A percentile compares a stretch with the other conserved stretches of the same genome.
phyloP scores from a whole-genome alignment of 2,888 invertebrate genomes.

The Spisula subtruncata region DNA sequence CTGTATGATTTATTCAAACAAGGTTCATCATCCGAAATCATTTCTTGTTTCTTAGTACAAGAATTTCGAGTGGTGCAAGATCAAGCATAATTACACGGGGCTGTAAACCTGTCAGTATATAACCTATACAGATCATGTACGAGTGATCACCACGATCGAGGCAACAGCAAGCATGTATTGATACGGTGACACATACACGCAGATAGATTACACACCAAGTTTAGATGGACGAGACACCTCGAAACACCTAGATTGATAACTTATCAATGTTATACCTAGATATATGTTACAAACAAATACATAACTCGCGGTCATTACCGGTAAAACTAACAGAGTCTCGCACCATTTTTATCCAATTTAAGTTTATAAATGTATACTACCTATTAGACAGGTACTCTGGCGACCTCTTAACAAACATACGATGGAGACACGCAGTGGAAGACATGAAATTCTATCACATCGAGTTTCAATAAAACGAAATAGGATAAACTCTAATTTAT shows the following conservation, averaged over 20 bases:
- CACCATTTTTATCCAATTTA: conserved; percentile 33
- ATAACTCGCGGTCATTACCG: conserved; percentile 27
- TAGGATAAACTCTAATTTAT: conserved; percentile 20
- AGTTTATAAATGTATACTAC: neutral
- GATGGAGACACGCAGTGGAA: neutral
- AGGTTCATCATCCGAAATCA: neutral
- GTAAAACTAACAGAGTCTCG: conserved; percentile 3
- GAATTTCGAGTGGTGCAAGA: neutral
- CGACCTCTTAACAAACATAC: neutral
- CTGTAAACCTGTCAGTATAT: conserved; percentile 17
- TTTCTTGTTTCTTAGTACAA: neutral
- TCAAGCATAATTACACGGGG: conserved; percentile 25
- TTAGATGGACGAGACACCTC: conserved; percentile 23
- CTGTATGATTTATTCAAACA: neutral
- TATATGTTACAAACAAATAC: conserved; percentile 47
- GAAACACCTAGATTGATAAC: conserved; percentile 51
- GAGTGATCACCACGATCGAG: conserved; percentile 30
- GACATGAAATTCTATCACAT: conserved; percentile 6
- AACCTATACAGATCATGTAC: conserved; percentile 16
- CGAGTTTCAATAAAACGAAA: neutral
- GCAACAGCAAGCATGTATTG: conserved; percentile 24
- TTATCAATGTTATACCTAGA: conserved; percentile 43
- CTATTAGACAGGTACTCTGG: neutral
- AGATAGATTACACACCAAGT: conserved; percentile 52
- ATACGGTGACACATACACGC: conserved; percentile 41